These are phyloP conservation scores for Phoeniculus purpureus DNA, from an alignment of 2,797 vertebrate genomes.

Conservation along the genomic window DNA sequence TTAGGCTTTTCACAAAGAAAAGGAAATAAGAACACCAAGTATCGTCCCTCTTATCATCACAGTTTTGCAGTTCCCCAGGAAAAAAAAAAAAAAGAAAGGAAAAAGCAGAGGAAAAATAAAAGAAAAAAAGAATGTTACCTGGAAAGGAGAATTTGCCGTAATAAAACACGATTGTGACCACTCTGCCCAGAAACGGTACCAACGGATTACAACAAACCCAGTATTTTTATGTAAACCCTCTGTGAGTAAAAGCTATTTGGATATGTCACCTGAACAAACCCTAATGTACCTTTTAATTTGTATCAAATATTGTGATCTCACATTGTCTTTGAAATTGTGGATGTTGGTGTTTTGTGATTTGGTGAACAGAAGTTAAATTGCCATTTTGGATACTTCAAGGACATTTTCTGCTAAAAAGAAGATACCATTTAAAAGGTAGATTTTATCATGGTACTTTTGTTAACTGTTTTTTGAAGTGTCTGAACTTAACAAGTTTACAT, in stretches of 20 bases:
- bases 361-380: conserved; percentile 90
- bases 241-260: conserved; percentile 78
- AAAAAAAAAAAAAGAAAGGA: fast-evolving
- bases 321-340: conserved; percentile 97
- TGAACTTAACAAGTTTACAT: conserved; percentile 94
- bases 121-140: background rate
- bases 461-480: conserved; percentile 89
- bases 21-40: conserved; percentile 14
- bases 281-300: conserved; percentile 91
- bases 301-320: conserved; percentile 95
- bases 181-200: conserved; percentile 49
- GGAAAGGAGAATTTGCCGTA: conserved; percentile 41
- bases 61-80: conserved; percentile 5
- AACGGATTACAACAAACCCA: conserved; percentile 70
- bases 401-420: conserved; percentile 85
- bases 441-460: conserved; percentile 88
- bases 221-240: conserved; percentile 67
- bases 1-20: conserved; percentile 40
- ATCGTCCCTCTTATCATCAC: conserved; percentile 23
- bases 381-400: conserved; percentile 87
- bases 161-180: conserved; percentile 42
- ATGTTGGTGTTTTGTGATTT: conserved; percentile 97
- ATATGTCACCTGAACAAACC: conserved; percentile 76
- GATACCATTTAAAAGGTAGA: conserved; percentile 85
- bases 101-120: background rate